Evolutionary conservation across 2,113 vertebrate genomes (phyloP).

Genomic region (Promerops cafer): DNA sequence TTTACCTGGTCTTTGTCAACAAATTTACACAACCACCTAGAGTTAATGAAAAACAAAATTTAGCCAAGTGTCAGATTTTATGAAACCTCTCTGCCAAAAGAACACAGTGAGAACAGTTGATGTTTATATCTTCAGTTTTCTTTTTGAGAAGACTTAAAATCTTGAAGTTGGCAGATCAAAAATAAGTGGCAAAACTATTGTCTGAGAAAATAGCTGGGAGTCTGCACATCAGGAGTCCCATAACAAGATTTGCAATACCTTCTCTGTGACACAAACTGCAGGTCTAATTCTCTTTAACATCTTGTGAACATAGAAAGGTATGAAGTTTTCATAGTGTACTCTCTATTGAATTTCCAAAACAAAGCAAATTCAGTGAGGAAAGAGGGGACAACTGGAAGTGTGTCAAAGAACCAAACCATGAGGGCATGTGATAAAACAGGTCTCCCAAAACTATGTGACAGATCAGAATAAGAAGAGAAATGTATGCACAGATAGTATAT

Average conservation of each 20-base stretch:
- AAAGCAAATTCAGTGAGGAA: not conserved
- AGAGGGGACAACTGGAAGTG: not conserved
- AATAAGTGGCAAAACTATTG: not conserved
- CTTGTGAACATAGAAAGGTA: not conserved
- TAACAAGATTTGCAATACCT: not conserved
- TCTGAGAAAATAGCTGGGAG: not conserved
- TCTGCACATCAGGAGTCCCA: not conserved
- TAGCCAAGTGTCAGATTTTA: not conserved
- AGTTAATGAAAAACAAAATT: not conserved
- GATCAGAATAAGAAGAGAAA: not conserved
- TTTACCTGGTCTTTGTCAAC: not conserved
- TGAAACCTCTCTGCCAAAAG: not conserved
- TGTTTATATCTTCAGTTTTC: not conserved
- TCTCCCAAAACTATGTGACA: not conserved
- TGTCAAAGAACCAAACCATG: not conserved
- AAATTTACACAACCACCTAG: not conserved
- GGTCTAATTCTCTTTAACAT: not conserved
- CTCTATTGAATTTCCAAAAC: not conserved
- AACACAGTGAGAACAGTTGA: fast-evolving
- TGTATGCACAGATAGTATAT: not conserved
- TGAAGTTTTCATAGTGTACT: not conserved
- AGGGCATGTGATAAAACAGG: not conserved
- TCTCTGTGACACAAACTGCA: not conserved
- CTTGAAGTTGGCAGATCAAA: not conserved
- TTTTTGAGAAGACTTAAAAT: not conserved